Percentiles rank a stretch among this genome's conserved stretches.
Evolutionary conservation across 2,113 vertebrate genomes (phyloP).

Genomic region (Cranoglanis bouderius): DNA sequence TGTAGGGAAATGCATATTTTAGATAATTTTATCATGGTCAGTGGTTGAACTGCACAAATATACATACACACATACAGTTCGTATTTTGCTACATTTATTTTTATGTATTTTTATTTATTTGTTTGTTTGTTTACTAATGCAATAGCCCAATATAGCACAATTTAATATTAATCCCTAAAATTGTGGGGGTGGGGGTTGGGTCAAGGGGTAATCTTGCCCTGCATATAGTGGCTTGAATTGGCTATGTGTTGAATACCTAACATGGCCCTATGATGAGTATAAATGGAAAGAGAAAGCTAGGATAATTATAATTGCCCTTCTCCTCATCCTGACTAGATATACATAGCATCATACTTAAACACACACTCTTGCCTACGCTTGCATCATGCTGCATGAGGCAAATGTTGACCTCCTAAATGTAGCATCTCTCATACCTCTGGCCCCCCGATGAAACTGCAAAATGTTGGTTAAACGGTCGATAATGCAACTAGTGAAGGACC

Average conservation of each 20-base stretch:
- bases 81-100: no score
- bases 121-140: neutral
- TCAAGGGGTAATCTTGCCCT: neutral
- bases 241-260: constrained; percentile 29
- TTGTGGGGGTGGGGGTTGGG: neutral
- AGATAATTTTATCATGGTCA: neutral
- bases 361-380: constrained; percentile 64
- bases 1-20: neutral
- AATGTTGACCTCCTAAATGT: constrained; percentile 58
- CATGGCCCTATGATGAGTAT: constrained; percentile 54
- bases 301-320: constrained; percentile 61
- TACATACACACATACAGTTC: neutral
- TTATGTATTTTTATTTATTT: neutral
- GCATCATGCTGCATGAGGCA: constrained; percentile 66
- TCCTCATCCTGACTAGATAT: constrained; percentile 67
- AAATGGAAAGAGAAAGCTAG: constrained; percentile 66
- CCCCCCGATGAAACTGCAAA: neutral
- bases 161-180: neutral
- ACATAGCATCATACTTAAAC: constrained; percentile 57
- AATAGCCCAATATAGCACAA: neutral
- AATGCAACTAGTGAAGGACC: neutral
- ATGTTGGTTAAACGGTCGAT: constrained; percentile 15
- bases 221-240: constrained; percentile 28
- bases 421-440: constrained; percentile 34
- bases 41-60: neutral